A percentile compares a stretch with the other conserved stretches of the same genome.
Evolutionary conservation across 2,113 vertebrate species (phyloP).

Genomic region (Oceanites oceanicus): DNA sequence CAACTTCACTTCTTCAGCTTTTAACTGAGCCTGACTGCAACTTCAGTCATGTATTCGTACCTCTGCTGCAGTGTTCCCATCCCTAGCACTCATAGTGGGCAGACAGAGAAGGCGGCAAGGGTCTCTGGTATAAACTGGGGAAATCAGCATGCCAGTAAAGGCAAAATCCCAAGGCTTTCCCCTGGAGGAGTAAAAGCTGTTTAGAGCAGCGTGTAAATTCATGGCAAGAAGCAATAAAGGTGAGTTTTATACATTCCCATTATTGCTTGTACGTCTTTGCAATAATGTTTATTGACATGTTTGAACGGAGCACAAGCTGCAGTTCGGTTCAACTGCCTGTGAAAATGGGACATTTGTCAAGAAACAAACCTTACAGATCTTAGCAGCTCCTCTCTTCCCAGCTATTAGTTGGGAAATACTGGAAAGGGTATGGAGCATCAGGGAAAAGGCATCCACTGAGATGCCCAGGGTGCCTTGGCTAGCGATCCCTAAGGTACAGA

Average conservation of each 20-base stretch:
- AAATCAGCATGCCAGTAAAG: background rate
- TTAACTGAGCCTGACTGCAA: constrained; percentile 19
- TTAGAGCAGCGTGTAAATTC: constrained; percentile 75
- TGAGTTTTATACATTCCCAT: constrained; percentile 79
- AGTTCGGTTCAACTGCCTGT: constrained; percentile 81
- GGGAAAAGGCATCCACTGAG: background rate
- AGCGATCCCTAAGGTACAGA: background rate
- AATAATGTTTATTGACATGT: constrained; percentile 86
- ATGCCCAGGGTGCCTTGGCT: background rate
- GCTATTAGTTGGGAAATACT: constrained; percentile 53
- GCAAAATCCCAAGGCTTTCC: constrained; percentile 56
- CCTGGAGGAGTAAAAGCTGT: constrained; percentile 68
- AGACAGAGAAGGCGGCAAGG: background rate
- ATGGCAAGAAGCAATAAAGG: constrained; percentile 78
- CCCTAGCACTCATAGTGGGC: background rate
- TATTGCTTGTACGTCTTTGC: constrained; percentile 79
- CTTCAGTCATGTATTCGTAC: background rate
- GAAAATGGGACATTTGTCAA: constrained; percentile 83
- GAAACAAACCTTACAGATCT: constrained; percentile 73
- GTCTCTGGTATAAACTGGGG: background rate
- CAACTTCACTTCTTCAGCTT: constrained; percentile 22
- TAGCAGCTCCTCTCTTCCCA: constrained; percentile 57
- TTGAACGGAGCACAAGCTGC: constrained; percentile 77
- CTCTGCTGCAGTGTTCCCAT: background rate
- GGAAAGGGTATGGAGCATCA: constrained; percentile 20